Conservation (phyloP, 2,888 invertebrate genomes). For the Callimorpha dominula region DNA sequence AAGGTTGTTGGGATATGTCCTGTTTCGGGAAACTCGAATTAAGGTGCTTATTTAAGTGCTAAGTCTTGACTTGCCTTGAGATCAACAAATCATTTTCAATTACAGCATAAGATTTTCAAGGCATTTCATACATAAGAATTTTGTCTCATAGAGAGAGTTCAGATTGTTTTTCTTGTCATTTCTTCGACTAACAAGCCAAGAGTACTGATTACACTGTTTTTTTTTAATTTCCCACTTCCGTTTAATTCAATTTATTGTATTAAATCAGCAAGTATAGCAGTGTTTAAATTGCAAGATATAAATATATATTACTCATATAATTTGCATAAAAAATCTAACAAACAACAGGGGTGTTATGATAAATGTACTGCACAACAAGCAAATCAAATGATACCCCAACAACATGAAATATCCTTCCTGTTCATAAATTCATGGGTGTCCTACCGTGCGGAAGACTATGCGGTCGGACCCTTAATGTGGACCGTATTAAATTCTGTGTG, state of each 20-base stretch:
- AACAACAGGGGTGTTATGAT: background rate
- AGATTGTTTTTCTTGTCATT: background rate
- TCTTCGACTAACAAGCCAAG: background rate
- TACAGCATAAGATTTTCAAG: no score
- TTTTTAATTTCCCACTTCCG: no score
- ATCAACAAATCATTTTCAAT: no score
- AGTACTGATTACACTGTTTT: no score
- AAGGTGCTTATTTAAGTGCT: background rate
- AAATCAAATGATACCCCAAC: slow-evolving; percentile 6
- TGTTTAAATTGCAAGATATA: background rate
- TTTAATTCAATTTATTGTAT: no score
- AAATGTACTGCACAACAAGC: background rate
- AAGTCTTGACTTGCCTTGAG: no score
- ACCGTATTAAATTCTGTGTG: slow-evolving; percentile 56
- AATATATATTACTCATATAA: background rate
- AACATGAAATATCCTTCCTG: slow-evolving; percentile 11
- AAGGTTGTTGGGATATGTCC: slow-evolving; percentile 34
- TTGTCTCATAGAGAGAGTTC: no score
- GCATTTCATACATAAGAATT: background rate
- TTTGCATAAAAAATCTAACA: background rate
- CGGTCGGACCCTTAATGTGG: slow-evolving; percentile 50
- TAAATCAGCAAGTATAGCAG: background rate
- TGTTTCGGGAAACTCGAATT: slow-evolving; percentile 24
- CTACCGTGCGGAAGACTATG: slow-evolving; percentile 47
- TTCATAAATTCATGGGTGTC: slow-evolving; percentile 31